phyloP scores from a whole-genome alignment of 2,888 invertebrate species.

The Sphinx pinastri region DNA sequence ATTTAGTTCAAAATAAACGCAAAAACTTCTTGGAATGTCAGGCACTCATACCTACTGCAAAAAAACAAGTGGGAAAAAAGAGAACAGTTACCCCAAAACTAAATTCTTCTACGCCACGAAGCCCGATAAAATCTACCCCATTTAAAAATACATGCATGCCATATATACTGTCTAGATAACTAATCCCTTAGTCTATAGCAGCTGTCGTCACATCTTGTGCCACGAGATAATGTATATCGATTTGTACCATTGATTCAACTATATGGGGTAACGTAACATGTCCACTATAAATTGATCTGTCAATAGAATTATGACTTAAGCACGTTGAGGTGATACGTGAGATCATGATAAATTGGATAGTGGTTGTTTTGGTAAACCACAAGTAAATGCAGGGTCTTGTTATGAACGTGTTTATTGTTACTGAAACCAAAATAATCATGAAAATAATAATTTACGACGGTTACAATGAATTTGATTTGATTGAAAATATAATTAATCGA shows the following conservation, averaged over 20 bases:
- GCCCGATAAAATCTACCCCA: conserved; percentile 5
- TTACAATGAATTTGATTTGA: not conserved
- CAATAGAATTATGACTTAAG: not conserved
- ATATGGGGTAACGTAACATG: not conserved
- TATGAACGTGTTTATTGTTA: conserved; percentile 6
- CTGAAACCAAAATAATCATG: not conserved
- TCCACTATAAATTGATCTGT: conserved; percentile 11
- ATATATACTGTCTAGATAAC: not conserved
- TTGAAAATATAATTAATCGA: not conserved
- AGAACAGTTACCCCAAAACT: not conserved
- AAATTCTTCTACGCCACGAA: not conserved
- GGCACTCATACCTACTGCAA: too few relatives aligned
- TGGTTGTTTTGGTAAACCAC: conserved; percentile 13
- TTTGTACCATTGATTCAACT: conserved; percentile 38
- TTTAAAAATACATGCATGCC: conserved; percentile 1
- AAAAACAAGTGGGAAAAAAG: not conserved
- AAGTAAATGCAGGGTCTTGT: conserved; percentile 3
- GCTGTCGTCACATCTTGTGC: conserved; percentile 32
- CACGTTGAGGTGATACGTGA: too few relatives aligned
- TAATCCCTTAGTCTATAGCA: conserved; percentile 8
- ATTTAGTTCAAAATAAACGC: too few relatives aligned
- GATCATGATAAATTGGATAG: not conserved
- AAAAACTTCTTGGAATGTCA: too few relatives aligned
- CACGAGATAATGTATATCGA: conserved; percentile 41
- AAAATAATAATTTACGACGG: not conserved